phyloP scores from a whole-genome alignment of 2,888 invertebrate genomes.

The Dioctria linearis region DNA sequence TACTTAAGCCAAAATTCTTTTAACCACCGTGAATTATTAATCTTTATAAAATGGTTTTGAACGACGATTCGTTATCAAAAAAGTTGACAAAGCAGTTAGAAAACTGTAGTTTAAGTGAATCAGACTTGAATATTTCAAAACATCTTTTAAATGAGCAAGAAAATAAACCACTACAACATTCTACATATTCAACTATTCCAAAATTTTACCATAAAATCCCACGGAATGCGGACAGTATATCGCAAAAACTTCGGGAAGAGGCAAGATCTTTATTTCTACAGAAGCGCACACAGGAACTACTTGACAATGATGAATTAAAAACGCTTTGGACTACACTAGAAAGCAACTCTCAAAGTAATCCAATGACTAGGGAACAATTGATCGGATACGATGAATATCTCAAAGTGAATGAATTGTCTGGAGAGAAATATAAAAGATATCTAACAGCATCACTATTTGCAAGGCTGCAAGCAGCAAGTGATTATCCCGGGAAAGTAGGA shows the following conservation, averaged over 20 bases:
- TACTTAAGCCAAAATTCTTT: too few species aligned
- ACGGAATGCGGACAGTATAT: conserved; percentile 78
- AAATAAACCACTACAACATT: conserved; percentile 57
- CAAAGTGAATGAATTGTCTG: conserved; percentile 82
- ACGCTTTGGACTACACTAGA: conserved; percentile 88
- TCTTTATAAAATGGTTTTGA: background rate
- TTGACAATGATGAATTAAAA: conserved; percentile 90
- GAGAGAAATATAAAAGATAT: conserved; percentile 82
- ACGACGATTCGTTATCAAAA: conserved; percentile 4
- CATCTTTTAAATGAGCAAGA: background rate
- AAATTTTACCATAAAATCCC: conserved; percentile 85
- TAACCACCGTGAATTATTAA: too few species aligned
- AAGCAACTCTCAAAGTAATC: conserved; percentile 82
- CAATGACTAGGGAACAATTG: conserved; percentile 82
- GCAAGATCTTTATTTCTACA: conserved; percentile 90
- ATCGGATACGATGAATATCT: conserved; percentile 90
- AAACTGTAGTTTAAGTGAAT: conserved; percentile 3
- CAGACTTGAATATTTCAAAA: background rate
- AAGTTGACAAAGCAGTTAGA: conserved; percentile 5
- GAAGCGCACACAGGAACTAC: conserved; percentile 84
- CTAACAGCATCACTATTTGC: conserved; percentile 91
- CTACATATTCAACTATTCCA: conserved; percentile 75
- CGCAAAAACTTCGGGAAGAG: conserved; percentile 89
- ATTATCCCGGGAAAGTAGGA: conserved; percentile 85
- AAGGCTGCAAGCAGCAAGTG: conserved; percentile 88